Conservation (phyloP, 2,113 vertebrate species). For the Stercorarius parasiticus region DNA sequence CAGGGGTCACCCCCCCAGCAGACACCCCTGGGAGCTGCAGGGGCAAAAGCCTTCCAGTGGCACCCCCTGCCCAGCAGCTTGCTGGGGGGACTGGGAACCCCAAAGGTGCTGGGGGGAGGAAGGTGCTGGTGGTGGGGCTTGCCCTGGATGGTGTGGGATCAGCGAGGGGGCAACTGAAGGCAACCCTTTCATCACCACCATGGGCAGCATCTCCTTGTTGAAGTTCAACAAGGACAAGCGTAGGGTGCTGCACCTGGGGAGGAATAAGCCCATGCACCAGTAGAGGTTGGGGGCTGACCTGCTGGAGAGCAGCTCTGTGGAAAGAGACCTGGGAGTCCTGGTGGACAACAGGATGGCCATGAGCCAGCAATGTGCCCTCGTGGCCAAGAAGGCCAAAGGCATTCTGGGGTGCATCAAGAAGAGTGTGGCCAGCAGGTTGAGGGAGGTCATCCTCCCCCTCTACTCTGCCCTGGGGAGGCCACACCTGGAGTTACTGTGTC, state of each 20-base stretch:
- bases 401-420: not conserved
- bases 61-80: not conserved
- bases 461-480: not conserved
- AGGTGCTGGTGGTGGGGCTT: not conserved
- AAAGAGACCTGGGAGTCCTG: not conserved
- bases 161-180: not conserved
- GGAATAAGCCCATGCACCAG: not conserved
- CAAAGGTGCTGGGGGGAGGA: not conserved
- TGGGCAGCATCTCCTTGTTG: not conserved
- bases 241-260: not conserved
- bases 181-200: fast-evolving
- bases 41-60: not conserved
- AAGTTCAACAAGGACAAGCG: not conserved
- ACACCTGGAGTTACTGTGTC: not conserved
- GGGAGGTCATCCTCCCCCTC: not conserved
- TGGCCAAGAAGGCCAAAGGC: not conserved
- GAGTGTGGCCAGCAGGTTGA: not conserved
- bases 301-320: not conserved
- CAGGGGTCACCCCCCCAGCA: not conserved
- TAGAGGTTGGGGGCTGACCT: not conserved
- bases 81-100: not conserved
- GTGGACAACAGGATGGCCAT: not conserved
- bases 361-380: not conserved
- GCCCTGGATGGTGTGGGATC: not conserved
- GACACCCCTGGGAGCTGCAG: conserved; percentile 44